Evolutionary conservation across 2,797 vertebrate genomes (phyloP), one percentile per base, ranked within the genome.

Genomic region (Sebastes wilsoni): DNA sequence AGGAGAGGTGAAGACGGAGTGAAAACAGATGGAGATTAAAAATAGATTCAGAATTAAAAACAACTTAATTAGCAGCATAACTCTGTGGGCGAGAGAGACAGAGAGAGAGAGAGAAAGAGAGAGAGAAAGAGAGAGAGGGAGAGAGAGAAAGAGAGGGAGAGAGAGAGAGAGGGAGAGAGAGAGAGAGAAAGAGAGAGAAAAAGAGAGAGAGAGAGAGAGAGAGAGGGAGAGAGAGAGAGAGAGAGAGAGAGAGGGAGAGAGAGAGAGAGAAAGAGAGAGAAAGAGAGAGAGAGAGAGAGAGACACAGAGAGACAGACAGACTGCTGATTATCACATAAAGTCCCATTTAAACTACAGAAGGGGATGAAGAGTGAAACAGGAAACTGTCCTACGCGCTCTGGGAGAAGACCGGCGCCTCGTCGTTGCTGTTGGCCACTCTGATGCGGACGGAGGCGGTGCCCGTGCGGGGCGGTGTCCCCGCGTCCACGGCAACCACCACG

Each of bases 371-470:
- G 38, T 42, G 38, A 52, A 52, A 52, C 46, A 52, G 46, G 46
- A 20, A n/a, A 52, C 18, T 8, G 13, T 52, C 96, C 79, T 96
- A 98, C 97, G 94, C 0, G 1, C 89, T 68, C 92, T 97, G 97
- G n/a, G 97, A 97, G 93, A 98, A 98, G 72, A 97, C 87, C 0
- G 97, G 97, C 2, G 95, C 92, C 92, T 98, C 97, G 0, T 97
- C 97, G 3, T 98, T 98, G 80, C 94, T 91, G 0, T 98, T 98
- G 85, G 96, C 72, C 78, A 97, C 92, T 2, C 96, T 94, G 61
- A 98, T 90, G 13, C 97, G 96, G 84, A 98, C 93, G 0, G 96
- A 97, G 1, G 97, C 96, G 0, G 97, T 97, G 68, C 97, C 97
- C 0, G 97, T 98, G 34, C 94, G 96, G 16, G 97, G 92, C 0